phyloP scores from a whole-genome alignment of 2,888 invertebrate species.

The Macrophya annulata region DNA sequence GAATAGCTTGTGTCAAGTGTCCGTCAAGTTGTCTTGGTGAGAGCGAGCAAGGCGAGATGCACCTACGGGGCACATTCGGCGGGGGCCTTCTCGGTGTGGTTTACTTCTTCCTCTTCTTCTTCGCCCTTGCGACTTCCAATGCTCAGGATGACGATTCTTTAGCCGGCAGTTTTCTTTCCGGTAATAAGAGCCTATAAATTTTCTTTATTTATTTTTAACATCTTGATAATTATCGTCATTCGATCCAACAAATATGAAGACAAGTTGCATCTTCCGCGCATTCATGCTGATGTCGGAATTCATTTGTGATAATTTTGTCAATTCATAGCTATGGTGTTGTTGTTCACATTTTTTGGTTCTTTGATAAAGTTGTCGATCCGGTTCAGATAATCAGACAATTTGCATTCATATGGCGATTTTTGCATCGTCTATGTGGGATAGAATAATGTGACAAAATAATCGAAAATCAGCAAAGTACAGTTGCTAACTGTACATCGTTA shows the following conservation, averaged over 20 bases:
- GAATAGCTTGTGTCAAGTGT: conserved; percentile 49
- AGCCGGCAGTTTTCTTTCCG: conserved; percentile 91
- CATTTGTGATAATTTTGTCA: neutral
- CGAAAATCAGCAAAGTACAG: conserved; percentile 29
- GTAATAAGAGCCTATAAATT: conserved; percentile 79
- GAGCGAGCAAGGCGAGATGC: conserved; percentile 39
- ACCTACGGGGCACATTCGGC: conserved; percentile 51
- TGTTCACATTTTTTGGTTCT: neutral
- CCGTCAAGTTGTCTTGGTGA: conserved; percentile 42
- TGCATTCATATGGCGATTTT: conserved; percentile 28
- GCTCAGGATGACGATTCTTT: conserved; percentile 87
- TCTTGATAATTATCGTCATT: neutral
- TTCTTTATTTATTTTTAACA: conserved; percentile 19
- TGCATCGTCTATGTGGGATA: neutral
- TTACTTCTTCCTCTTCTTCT: conserved; percentile 64
- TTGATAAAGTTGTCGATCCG: neutral
- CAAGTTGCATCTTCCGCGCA: too few species aligned
- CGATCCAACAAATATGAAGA: neutral
- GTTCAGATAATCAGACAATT: conserved; percentile 34
- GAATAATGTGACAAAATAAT: conserved; percentile 8
- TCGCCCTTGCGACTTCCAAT: conserved; percentile 64
- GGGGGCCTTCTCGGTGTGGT: conserved; percentile 63
- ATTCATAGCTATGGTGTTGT: neutral
- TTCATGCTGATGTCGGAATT: too few species aligned
- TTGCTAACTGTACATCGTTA: conserved; percentile 39